Conservation (phyloP, 2,888 invertebrate species). For the Coleophora flavipennella region DNA sequence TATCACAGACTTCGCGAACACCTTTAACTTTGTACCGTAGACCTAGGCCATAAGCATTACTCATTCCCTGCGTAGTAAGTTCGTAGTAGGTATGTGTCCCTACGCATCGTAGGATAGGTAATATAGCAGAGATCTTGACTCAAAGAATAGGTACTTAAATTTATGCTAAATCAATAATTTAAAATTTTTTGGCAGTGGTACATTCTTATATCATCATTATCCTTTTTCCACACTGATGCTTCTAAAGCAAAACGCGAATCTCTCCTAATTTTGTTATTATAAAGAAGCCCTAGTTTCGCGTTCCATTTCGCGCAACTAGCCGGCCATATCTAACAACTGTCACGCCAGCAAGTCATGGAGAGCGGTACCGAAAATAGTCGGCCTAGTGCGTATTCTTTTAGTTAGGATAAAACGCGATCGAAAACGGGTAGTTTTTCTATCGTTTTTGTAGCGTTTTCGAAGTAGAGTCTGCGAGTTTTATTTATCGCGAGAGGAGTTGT, state of each 20-base stretch:
- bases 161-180: no score
- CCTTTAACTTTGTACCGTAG: no score
- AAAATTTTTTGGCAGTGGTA: no score
- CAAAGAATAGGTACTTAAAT: no score
- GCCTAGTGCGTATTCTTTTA: slow-evolving; percentile 2
- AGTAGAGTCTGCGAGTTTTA: slow-evolving; percentile 14
- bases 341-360: slow-evolving; percentile 10
- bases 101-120: no score
- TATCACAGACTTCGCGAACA: no score
- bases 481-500: neutral
- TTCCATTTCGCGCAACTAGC: slow-evolving; percentile 11
- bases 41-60: no score
- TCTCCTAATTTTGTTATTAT: slow-evolving; percentile 1
- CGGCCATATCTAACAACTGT: slow-evolving; percentile 10
- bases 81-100: no score
- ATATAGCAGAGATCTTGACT: no score
- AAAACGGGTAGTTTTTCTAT: slow-evolving; percentile 11
- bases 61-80: no score
- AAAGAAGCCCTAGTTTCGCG: slow-evolving; percentile 10
- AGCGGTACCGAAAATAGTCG: slow-evolving; percentile 8
- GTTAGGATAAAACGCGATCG: neutral
- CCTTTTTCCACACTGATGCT: no score
- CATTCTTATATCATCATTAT: no score
- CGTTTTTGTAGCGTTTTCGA: slow-evolving; percentile 22
- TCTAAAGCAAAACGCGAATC: neutral